These are phyloP conservation scores for Gadopsis bispinosus DNA, from an alignment of 2,797 vertebrate species.

Conservation along the genomic window DNA sequence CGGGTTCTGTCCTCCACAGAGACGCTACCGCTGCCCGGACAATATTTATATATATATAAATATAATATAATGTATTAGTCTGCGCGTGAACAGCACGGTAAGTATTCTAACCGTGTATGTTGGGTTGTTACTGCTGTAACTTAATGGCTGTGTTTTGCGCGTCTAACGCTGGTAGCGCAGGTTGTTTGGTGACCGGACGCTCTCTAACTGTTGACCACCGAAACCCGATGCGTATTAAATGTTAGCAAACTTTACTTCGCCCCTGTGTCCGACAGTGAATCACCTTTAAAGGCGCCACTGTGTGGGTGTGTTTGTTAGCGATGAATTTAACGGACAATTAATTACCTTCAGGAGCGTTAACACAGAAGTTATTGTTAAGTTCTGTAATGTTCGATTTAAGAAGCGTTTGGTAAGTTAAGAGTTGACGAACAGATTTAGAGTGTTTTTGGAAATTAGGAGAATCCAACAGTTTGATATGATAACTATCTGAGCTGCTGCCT, in stretches of 20 bases:
- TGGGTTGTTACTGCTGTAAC: background rate
- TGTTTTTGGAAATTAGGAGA: background rate
- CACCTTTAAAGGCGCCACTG: background rate
- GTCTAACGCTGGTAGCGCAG: background rate
- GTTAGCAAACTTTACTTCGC: too few species aligned
- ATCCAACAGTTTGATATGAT: background rate
- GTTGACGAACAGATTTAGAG: background rate
- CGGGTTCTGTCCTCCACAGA: background rate
- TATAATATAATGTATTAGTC: background rate
- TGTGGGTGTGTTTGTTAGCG: background rate
- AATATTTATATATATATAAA: background rate
- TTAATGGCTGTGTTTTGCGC: background rate
- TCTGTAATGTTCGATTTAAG: background rate
- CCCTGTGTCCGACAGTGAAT: background rate
- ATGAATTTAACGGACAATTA: background rate
- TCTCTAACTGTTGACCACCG: background rate
- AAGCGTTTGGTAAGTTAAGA: background rate
- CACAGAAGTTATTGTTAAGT: too few species aligned
- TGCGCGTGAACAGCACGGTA: slow-evolving; percentile 35
- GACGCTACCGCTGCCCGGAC: background rate
- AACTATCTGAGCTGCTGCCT: background rate
- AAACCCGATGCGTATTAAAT: background rate
- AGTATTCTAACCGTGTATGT: slow-evolving; percentile 26
- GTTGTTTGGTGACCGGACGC: background rate
- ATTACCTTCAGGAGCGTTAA: background rate